Evolutionary conservation across 2,113 vertebrate species (phyloP).

Genomic region (Etheostoma cragini): DNA sequence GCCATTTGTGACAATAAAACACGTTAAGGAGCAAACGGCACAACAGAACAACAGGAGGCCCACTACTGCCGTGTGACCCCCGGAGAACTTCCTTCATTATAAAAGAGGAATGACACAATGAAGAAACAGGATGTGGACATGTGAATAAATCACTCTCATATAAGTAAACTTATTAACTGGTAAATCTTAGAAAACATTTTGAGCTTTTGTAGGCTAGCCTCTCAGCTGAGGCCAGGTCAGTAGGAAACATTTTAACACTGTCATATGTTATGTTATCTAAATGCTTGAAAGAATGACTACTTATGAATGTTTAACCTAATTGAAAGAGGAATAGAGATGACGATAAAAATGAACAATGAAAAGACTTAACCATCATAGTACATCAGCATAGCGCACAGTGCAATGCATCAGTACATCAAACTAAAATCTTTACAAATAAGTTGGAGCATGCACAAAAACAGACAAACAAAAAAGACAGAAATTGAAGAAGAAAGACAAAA

Average conservation of each 20-base stretch:
- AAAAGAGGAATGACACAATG: constrained; percentile 57
- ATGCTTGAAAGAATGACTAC: not conserved
- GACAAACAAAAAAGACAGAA: not conserved
- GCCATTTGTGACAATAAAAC: constrained; percentile 34
- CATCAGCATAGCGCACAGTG: not conserved
- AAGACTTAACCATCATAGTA: not conserved
- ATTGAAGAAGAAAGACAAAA: constrained; percentile 5
- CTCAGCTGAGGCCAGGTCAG: not conserved
- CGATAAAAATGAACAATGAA: not conserved
- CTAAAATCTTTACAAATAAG: constrained; percentile 1
- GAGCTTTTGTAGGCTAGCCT: constrained; percentile 11
- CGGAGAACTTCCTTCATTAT: constrained; percentile 56
- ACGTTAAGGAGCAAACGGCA: constrained; percentile 20
- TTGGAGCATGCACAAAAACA: not conserved
- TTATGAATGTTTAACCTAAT: not conserved
- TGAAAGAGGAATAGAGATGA: not conserved
- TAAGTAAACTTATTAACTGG: constrained; percentile 12
- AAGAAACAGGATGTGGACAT: constrained; percentile 57
- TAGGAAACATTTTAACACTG: constrained; percentile 11
- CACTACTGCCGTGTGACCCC: constrained; percentile 4
- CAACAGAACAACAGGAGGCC: constrained; percentile 37
- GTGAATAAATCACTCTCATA: constrained; percentile 13
- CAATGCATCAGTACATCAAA: not conserved
- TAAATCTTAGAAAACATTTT: constrained; percentile 10
- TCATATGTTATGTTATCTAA: not conserved